Evolutionary conservation across 2,797 vertebrate genomes (phyloP), one percentile per base, ranked within the genome.

Genomic region (Momotus momota): DNA sequence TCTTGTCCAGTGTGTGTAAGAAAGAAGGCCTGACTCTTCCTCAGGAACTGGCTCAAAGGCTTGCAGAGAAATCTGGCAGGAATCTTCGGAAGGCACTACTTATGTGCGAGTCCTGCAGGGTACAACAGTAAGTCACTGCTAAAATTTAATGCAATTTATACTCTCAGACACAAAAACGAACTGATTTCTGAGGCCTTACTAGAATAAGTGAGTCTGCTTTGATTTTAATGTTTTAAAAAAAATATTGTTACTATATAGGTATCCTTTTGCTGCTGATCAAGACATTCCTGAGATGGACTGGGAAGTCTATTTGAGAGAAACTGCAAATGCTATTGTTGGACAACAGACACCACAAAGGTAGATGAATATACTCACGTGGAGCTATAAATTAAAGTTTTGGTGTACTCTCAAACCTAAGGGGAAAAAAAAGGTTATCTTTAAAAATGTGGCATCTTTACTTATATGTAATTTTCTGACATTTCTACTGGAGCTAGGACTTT

Each of bases 61-160:
- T 99, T 94, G 97, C 99, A 6, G 99, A 99, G 90, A 99, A 99
- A 93, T 99, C 99, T 15, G 98, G 98, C 61, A 98, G 99, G 78
- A 99, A 99, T 96, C 99, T 99, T 61, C 98, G 99, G 58, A 99
- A 99, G 96, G 99, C 99, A 1, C 97, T 99, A 9, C 97, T 99
- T 43, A 99, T 99, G 99, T 99, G 99, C 4, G 99, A 99, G 91
- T 99, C 99, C 84, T 99, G 99, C 98, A 98, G 99, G 96, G 99
- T 99, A 52, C 99, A 99, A 91, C 99, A 99, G 99, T 99, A 97
- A 98, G 99, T 99, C 33, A 13, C 13, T 64, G 40, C 35, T 57
- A 31, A 62, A 61, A 73, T 18, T 23, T 23, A 41, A 33, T 48
- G 4, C 27, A 21, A 65, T 35, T 66, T 38, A 26, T 7, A 6